Percentiles rank a stretch among this genome's conserved stretches.
phyloP scores from a whole-genome alignment of 2,797 vertebrate genomes.

The Trachurus trachurus region DNA sequence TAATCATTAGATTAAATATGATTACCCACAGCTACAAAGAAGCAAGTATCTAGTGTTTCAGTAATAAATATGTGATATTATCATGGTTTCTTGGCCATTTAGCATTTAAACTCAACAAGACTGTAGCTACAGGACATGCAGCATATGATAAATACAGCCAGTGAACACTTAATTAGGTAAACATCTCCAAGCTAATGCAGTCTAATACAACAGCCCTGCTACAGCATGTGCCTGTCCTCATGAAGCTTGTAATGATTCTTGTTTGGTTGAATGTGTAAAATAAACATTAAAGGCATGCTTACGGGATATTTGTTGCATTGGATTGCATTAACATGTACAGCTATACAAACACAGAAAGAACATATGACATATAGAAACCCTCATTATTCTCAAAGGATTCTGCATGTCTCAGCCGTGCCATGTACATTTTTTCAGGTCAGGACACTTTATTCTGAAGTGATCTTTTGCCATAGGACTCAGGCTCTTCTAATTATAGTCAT shows the following conservation, averaged over 20 bases:
- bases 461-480: constrained; percentile 30
- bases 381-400: background rate
- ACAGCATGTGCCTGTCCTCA: too few species aligned
- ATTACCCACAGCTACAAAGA: background rate
- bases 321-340: background rate
- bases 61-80: background rate
- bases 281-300: background rate
- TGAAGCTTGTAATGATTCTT: background rate
- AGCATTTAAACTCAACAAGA: background rate
- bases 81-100: background rate
- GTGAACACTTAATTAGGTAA: background rate
- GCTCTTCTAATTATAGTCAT: constrained; percentile 53
- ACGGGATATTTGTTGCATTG: background rate
- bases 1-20: background rate
- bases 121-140: background rate
- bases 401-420: background rate
- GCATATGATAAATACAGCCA: background rate
- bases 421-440: constrained; percentile 24
- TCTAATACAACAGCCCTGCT: background rate
- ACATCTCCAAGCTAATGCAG: background rate
- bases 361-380: background rate
- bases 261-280: background rate
- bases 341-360: background rate
- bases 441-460: constrained; percentile 34
- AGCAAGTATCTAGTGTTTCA: background rate